A percentile compares a stretch with the other conserved stretches of the same genome.
These are phyloP conservation scores for Sitophilus oryzae DNA, from an alignment of 1,140 invertebrate species.

Conservation along the genomic window DNA sequence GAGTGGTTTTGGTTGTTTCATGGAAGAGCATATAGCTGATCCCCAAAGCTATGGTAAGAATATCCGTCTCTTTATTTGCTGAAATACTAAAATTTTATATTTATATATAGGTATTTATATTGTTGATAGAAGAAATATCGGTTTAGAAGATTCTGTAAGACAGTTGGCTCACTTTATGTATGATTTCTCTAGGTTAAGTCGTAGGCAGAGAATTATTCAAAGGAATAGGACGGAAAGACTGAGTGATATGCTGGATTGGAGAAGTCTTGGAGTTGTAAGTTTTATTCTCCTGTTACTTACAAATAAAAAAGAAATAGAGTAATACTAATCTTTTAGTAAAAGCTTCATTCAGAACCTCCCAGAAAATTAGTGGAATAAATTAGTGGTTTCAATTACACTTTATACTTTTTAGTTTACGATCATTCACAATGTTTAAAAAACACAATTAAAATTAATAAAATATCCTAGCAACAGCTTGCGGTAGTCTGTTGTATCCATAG, in stretches of 20 bases:
- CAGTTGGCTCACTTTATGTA: constrained; percentile 93
- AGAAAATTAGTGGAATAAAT: too few relatives aligned
- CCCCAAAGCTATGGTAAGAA: constrained; percentile 77
- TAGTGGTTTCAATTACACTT: too few relatives aligned
- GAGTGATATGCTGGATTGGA: constrained; percentile 97
- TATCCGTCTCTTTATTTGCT: not conserved
- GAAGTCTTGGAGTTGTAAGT: constrained; percentile 71
- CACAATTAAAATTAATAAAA: too few relatives aligned
- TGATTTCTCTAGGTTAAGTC: constrained; percentile 85
- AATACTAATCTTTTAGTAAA: too few relatives aligned
- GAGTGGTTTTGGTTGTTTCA: constrained; percentile 95
- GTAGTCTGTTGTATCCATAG: too few relatives aligned
- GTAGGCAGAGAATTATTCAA: constrained; percentile 96
- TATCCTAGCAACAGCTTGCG: too few relatives aligned
- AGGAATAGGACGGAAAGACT: constrained; percentile 95
- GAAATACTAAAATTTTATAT: not conserved
- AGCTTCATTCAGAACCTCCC: too few relatives aligned
- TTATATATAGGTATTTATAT: constrained; percentile 79
- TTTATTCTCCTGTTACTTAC: too few relatives aligned
- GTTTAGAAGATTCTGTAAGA: constrained; percentile 69
- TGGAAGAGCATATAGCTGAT: constrained; percentile 96
- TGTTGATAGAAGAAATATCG: constrained; percentile 67
- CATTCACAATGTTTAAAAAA: too few relatives aligned
- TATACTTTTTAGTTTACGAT: too few relatives aligned
- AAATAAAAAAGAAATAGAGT: too few relatives aligned